A percentile compares a stretch with the other conserved stretches of the same genome.
These are phyloP conservation scores for Araneus ventricosus DNA, from an alignment of 1,140 invertebrate species.

Conservation along the genomic window DNA sequence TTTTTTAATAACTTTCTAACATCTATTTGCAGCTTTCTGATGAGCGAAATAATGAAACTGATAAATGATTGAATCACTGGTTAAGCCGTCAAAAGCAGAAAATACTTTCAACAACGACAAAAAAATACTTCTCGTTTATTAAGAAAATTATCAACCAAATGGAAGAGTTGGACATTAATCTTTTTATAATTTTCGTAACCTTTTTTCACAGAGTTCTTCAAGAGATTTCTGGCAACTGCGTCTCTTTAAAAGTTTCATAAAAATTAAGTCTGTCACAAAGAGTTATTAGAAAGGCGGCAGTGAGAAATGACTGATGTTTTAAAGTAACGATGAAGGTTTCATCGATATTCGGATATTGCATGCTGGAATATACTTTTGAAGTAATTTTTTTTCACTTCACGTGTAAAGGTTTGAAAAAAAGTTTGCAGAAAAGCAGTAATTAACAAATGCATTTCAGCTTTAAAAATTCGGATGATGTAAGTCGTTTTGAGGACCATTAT, in stretches of 20 bases:
- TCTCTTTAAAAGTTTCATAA: background rate
- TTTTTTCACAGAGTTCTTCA: background rate
- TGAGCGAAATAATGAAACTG: background rate
- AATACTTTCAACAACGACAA: background rate
- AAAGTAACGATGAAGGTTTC: background rate
- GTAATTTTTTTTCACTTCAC: background rate
- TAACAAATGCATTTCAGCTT: background rate
- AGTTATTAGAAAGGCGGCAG: background rate
- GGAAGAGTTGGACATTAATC: background rate
- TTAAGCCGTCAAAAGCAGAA: background rate
- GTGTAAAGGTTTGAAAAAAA: background rate
- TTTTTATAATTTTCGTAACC: background rate
- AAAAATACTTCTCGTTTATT: background rate
- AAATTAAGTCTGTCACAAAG: constrained; percentile 5
- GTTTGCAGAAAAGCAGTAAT: background rate
- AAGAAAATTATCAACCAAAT: background rate
- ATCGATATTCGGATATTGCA: background rate
- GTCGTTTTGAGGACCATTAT: background rate
- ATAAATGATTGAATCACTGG: background rate
- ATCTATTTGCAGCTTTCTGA: background rate
- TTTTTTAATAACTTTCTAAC: background rate
- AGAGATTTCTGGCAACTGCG: background rate
- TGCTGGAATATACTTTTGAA: background rate
- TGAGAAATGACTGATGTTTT: background rate
- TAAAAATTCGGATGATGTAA: background rate